Conservation (phyloP, 2,797 vertebrate species). For the Helicolenus hilgendorfi region DNA sequence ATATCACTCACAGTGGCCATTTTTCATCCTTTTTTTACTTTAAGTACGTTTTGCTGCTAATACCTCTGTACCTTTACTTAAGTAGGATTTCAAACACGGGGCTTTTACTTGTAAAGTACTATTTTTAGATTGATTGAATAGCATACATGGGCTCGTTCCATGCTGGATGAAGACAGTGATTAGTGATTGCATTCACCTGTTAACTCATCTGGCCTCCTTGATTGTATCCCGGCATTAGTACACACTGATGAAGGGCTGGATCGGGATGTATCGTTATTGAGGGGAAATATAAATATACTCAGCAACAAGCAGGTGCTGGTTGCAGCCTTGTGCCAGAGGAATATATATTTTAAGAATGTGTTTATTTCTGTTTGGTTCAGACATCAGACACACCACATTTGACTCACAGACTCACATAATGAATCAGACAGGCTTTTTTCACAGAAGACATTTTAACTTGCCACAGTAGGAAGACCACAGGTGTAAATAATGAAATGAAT, state of each 20-base stretch:
- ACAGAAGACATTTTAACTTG: too few species aligned
- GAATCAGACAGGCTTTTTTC: background rate
- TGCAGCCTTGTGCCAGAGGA: background rate
- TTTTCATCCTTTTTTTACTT: background rate
- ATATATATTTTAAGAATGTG: slow-evolving; percentile 3
- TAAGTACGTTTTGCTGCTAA: fast-evolving
- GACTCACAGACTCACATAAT: background rate
- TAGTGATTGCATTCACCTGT: too few species aligned
- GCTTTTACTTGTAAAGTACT: too few species aligned
- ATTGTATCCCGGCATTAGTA: background rate
- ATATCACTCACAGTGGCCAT: too few species aligned
- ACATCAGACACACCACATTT: background rate
- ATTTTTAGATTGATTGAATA: too few species aligned
- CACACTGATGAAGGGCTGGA: background rate
- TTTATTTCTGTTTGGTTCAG: slow-evolving; percentile 1
- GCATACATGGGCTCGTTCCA: too few species aligned
- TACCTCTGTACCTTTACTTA: too few species aligned
- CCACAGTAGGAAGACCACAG: too few species aligned
- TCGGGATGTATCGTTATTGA: background rate
- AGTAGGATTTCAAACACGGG: background rate
- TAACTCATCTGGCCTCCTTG: too few species aligned
- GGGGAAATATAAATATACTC: background rate
- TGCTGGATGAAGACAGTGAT: too few species aligned
- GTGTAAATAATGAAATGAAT: too few species aligned
- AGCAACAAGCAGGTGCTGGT: background rate